Base-by-base conservation (phyloP, 1,140 invertebrate species). In the Mercenaria mercenaria region DNA sequence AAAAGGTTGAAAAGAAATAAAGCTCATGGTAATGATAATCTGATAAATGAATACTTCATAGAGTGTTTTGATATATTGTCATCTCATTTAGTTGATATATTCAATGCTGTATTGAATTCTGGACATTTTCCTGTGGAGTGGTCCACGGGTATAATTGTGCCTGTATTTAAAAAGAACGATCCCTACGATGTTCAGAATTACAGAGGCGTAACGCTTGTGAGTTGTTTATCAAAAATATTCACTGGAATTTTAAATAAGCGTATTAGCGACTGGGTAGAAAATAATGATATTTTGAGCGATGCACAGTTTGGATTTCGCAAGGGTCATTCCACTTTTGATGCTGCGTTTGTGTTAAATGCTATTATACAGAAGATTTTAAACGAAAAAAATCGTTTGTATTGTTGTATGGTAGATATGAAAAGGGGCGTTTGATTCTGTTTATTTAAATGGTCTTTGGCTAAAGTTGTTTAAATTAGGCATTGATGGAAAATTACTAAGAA, bases 271-370 rank as follows among this genome's bases (percentile, higher is more conserved):
- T 82, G 37, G 37, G 47, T 13, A 11, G 80, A 82, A 56, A 37
- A 59, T 50, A 81, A 32, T 18, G 64, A 64, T 56, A 43, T 64
- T 20, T 11, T 82, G n/a, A 56, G 20, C 1, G 80, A 82, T 41
- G 80, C 80, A 39, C 80, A 82, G 80, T 82, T 84, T 26, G 61
- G 82, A 15, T 69, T 84, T 72, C 39, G 43, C 10, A 84, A 50
- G 41, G 64, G 64, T 29, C 11, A n/a, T 10, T 84, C 59, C 6
- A 83, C 81, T 8, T 23, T 47, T n/a, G 81, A 83, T 47, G 61
- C 61, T 10, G n/a, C 34, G 26, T 84, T 72, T 72, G 41, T 50
- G 26, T 41, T 84, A 20, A 50, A 50, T 50, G 34, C 26, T 13
- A 20, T 84, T 3, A 56, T 50, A 11, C n/a, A 69, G 10, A 43